Conservation (phyloP, 2,113 vertebrate species). For the Butorides virescens region DNA sequence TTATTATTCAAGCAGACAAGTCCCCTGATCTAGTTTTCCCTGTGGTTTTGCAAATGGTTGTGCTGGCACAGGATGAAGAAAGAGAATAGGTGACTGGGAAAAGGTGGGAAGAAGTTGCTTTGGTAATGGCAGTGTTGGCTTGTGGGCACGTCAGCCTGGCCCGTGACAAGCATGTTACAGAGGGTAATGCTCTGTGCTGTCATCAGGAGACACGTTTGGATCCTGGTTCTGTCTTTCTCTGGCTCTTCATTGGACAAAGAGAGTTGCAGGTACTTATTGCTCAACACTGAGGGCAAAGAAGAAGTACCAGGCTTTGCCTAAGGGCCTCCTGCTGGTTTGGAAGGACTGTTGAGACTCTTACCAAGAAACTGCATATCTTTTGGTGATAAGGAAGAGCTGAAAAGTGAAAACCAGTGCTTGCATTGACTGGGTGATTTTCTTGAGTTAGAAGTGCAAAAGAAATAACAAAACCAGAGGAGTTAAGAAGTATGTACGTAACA, state of each 20-base stretch:
- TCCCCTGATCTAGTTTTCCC: background rate
- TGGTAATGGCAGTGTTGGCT: background rate
- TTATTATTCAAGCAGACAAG: background rate
- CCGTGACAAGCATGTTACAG: background rate
- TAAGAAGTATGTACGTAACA: background rate
- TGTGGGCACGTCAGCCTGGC: background rate
- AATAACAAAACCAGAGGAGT: background rate
- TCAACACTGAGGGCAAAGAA: background rate
- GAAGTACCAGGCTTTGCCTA: background rate
- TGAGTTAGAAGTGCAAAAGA: background rate
- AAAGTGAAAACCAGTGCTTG: background rate
- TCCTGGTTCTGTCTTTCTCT: background rate
- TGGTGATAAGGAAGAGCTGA: background rate
- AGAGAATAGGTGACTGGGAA: background rate
- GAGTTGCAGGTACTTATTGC: background rate
- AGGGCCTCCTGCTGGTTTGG: background rate
- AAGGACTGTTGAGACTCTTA: background rate
- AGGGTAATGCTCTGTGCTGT: background rate
- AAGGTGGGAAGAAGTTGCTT: background rate
- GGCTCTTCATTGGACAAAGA: background rate
- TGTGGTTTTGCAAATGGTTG: background rate
- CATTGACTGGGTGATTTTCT: background rate
- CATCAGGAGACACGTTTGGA: background rate
- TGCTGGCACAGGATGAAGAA: background rate
- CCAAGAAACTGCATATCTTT: background rate